Evolutionary conservation across 2,888 invertebrate genomes (phyloP).

Genomic region (Caenorhabditis wallacei): DNA sequence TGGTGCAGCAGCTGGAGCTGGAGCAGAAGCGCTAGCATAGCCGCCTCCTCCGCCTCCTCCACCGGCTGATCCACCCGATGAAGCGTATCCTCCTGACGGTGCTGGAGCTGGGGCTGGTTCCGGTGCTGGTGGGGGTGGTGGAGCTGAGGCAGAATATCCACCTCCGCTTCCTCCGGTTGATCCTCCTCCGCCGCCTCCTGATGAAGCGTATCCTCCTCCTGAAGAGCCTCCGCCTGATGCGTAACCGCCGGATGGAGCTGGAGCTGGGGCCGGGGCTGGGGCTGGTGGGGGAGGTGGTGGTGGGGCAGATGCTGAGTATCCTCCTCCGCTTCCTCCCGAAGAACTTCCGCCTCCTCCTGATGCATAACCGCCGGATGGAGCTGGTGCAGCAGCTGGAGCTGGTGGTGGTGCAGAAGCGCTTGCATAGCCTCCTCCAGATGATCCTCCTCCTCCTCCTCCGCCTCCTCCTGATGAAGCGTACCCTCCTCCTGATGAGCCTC

Average conservation of each 20-base stretch:
- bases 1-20: conserved; percentile 25
- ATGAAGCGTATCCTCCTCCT: conserved; percentile 36
- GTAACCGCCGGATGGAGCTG: conserved; percentile 49
- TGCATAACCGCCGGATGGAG: not conserved
- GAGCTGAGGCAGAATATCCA: conserved; percentile 20
- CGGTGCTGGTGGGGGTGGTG: not conserved
- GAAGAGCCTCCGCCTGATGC: conserved; percentile 17
- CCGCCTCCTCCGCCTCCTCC: conserved; percentile 28
- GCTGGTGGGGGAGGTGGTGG: conserved; percentile 44
- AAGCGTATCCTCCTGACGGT: conserved; percentile 7
- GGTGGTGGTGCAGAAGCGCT: conserved; percentile 1
- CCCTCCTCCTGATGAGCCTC: conserved; percentile 25
- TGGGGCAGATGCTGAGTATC: conserved; percentile 20
- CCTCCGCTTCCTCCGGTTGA: conserved; percentile 18
- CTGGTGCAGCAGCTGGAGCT: conserved; percentile 15
- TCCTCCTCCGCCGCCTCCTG: conserved; percentile 8
- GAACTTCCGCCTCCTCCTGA: conserved; percentile 5
- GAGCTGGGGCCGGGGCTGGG: conserved; percentile 33
- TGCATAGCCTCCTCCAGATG: conserved; percentile 35
- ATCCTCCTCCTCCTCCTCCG: conserved; percentile 37
- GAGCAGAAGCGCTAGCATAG: conserved; percentile 19
- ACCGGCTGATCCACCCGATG: conserved; percentile 16
- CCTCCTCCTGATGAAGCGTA: not conserved
- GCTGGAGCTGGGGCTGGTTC: conserved; percentile 7
- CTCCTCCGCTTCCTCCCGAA: not conserved